These are phyloP conservation scores for Zalophus californianus DNA, from an alignment of 2,797 vertebrate species.

Conservation along the genomic window DNA sequence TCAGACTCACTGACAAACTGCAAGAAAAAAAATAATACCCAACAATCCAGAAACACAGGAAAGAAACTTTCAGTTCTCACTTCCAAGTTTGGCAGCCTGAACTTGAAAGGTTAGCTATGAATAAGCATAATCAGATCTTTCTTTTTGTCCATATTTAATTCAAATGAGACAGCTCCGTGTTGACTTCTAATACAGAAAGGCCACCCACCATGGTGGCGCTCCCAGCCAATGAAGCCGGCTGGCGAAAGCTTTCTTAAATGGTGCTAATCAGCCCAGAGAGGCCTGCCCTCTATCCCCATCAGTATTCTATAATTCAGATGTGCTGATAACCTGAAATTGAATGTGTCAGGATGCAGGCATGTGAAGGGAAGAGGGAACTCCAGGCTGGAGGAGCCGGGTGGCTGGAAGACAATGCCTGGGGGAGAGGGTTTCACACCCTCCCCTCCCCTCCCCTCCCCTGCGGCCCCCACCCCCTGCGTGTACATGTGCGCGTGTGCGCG, in stretches of 20 bases:
- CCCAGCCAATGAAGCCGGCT: constrained; percentile 91
- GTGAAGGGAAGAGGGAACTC: constrained; percentile 85
- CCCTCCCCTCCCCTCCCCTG: too few relatives aligned
- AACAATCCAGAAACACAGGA: neutral
- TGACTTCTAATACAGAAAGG: constrained; percentile 94
- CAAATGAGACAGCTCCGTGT: constrained; percentile 93
- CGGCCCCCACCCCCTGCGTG: accelerated
- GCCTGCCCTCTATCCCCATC: constrained; percentile 95
- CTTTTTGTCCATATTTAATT: constrained; percentile 92
- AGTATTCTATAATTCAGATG: constrained; percentile 96
- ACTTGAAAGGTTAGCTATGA: constrained; percentile 89
- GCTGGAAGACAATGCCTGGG: constrained; percentile 82
- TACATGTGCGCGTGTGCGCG: too few relatives aligned
- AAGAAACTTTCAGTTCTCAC: constrained; percentile 71
- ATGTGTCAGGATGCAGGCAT: constrained; percentile 93
- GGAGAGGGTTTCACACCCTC: neutral
- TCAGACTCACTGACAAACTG: constrained; percentile 73
- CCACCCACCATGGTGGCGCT: constrained; percentile 94
- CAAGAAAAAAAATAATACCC: constrained; percentile 60
- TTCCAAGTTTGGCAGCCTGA: constrained; percentile 83
- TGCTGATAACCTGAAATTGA: constrained; percentile 97
- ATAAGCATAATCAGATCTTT: constrained; percentile 88
- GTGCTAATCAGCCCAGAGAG: constrained; percentile 98
- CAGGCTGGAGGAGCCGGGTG: constrained; percentile 81
- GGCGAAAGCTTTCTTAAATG: constrained; percentile 96